These are phyloP conservation scores for Chunga burmeisteri DNA, from an alignment of 2,113 vertebrate genomes.

Conservation along the genomic window DNA sequence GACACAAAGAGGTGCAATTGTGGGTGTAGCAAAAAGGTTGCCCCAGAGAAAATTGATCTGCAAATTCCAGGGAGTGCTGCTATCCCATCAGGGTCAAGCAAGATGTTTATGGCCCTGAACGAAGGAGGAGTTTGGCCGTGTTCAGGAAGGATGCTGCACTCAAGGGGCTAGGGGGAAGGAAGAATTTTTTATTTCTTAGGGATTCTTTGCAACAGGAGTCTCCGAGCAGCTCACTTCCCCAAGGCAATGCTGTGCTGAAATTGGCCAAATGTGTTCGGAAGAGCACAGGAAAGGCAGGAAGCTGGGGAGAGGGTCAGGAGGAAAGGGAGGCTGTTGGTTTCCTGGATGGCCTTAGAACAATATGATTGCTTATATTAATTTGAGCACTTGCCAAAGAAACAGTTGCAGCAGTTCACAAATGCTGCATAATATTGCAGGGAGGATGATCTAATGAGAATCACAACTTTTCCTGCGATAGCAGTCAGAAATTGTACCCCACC, in stretches of 20 bases:
- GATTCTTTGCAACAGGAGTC: not conserved
- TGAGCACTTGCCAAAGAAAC: not conserved
- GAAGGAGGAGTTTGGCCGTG: not conserved
- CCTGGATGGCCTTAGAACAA: conserved; percentile 42
- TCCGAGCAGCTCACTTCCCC: not conserved
- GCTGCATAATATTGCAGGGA: not conserved
- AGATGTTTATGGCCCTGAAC: not conserved
- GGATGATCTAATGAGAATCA: not conserved
- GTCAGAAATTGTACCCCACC: not conserved
- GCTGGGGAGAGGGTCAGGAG: conserved; percentile 11
- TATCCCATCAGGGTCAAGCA: not conserved
- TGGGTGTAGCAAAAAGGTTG: not conserved
- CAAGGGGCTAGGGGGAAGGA: not conserved
- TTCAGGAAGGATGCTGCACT: not conserved
- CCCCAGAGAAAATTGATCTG: not conserved
- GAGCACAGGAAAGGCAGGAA: conserved; percentile 4
- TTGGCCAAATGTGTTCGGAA: not conserved
- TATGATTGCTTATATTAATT: not conserved
- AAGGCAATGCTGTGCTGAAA: not conserved
- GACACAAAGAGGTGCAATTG: not conserved
- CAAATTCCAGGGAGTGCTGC: not conserved
- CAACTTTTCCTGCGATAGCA: not conserved
- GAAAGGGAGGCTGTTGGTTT: conserved; percentile 35
- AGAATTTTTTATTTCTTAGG: not conserved
- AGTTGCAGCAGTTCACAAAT: not conserved